Conservation (phyloP, 2,113 vertebrate species). For the Albula glossodonta region DNA sequence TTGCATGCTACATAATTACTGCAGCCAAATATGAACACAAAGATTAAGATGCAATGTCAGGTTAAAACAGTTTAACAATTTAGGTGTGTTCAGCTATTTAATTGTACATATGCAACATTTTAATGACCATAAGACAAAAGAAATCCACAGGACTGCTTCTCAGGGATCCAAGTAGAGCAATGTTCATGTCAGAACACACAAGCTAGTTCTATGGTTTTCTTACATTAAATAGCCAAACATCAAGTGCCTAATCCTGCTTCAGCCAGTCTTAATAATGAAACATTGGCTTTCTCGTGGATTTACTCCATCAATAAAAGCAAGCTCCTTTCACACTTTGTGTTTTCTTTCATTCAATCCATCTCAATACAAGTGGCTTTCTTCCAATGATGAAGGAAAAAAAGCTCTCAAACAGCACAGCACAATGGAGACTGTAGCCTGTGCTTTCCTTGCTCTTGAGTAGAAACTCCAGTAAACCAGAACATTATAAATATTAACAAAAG, state of each 20-base stretch:
- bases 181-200: background rate
- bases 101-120: background rate
- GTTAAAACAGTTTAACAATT: background rate
- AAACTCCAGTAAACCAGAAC: background rate
- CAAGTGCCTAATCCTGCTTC: background rate
- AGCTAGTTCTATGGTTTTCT: background rate
- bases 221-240: background rate
- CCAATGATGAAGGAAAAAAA: too few species aligned
- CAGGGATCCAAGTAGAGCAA: background rate
- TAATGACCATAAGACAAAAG: background rate
- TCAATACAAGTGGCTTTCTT: background rate
- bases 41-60: background rate
- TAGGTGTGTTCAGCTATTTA: background rate
- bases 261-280: background rate
- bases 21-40: background rate
- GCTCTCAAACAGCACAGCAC: background rate
- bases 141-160: too few species aligned
- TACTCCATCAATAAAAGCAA: background rate
- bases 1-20: conserved; percentile 39
- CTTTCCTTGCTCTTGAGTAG: background rate
- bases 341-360: conserved; percentile 2
- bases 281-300: background rate
- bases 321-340: background rate
- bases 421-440: background rate
- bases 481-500: background rate